These are phyloP conservation scores for Lethenteron reissneri DNA, from an alignment of 2,113 vertebrate species.

Conservation along the genomic window DNA sequence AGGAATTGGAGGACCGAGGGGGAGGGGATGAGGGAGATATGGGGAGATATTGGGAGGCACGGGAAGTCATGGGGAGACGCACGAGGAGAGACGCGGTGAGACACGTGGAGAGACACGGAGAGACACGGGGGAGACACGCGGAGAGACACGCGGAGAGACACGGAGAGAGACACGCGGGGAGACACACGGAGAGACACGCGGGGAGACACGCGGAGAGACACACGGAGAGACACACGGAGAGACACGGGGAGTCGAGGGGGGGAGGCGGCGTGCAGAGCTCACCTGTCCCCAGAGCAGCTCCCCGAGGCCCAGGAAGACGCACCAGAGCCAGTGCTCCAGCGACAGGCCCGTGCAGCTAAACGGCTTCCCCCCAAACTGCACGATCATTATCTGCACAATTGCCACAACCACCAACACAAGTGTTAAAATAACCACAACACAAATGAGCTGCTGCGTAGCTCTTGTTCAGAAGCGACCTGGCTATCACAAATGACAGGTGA, in stretches of 20 bases:
- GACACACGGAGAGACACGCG: no score
- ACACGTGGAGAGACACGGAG: not conserved
- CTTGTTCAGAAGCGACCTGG: no score
- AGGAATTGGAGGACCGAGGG: not conserved
- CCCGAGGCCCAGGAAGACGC: slow-evolving; percentile 80
- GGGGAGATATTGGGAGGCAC: not conserved
- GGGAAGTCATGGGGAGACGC: not conserved
- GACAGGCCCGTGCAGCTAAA: slow-evolving; percentile 76
- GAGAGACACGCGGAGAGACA: no score
- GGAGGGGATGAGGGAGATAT: slow-evolving; percentile 7
- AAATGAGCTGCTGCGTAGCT: no score
- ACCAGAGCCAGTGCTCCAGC: slow-evolving; percentile 92
- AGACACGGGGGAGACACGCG: no score
- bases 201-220: no score
- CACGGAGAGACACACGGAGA: not conserved
- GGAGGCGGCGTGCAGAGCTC: slow-evolving; percentile 15
- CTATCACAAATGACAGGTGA: no score
- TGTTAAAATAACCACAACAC: no score
- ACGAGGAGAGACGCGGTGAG: not conserved
- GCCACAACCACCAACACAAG: no score
- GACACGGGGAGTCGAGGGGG: not conserved
- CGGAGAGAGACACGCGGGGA: no score
- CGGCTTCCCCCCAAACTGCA: slow-evolving; percentile 91
- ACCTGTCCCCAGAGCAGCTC: slow-evolving; percentile 97
- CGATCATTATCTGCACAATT: slow-evolving; percentile 51